Evolutionary conservation across 2,888 invertebrate species (phyloP), one percentile per base, ranked within the genome.

Genomic region (Watsonalla binaria): DNA sequence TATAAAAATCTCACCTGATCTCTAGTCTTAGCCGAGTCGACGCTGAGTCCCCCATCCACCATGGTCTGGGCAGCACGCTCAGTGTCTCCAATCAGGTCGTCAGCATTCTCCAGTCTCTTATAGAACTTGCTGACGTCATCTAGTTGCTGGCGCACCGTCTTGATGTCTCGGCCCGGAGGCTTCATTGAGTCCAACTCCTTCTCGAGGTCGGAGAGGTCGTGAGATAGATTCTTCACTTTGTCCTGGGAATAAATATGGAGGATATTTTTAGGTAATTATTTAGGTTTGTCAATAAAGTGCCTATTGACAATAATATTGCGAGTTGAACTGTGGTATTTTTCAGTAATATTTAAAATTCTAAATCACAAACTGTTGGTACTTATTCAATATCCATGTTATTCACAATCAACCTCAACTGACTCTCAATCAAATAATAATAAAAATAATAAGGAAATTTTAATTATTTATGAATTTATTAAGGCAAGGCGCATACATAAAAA

Each of bases 101-200:
- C 92, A 0, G 94, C 92, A 35, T 92, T 92, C 68, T 93, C 94
- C 62, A 96, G 80, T 60, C 94, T 94, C 60, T 92, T 92, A 66
- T 95, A 92, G 80, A 95, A 92, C 53, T 92, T 92, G 5, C 88
- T 88, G 13, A 96, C 92, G 70, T 98, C 97, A 54, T 97, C 95
- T 47, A 97, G 92, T 84, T 99, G 99, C 6, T 90, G 92, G 34
- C 94, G 93, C 0, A 99, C 95, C 0, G 94, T 94, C 77, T 96
- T 96, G 47, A 97, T 92, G 78, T 98, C 98, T 14, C 98, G 92
- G 0, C 95, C 98, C 0, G 97, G 95, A 0, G 98, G 95, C 72
- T 95, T 95, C 93, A 98, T 95, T 42, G 92, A 88, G 71, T 97
- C 97, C 45, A 98, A 85, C 63, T 97, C 96, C 54, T 94, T 93